phyloP scores from a whole-genome alignment of 2,113 vertebrate genomes.

The Tautogolabrus adspersus region DNA sequence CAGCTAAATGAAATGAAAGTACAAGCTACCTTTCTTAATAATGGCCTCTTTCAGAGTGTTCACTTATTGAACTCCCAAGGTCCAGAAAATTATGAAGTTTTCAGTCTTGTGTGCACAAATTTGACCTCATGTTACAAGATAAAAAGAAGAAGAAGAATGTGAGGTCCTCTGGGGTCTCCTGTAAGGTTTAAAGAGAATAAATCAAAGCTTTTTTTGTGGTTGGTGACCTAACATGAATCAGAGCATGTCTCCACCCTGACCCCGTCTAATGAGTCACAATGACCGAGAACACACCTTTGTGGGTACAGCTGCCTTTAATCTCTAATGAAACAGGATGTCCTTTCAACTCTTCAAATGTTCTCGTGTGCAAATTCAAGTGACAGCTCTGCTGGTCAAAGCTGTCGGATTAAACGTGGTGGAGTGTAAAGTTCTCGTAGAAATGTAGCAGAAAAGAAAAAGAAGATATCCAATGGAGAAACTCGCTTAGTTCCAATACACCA shows the following conservation, averaged over 20 bases:
- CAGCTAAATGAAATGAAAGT: not conserved
- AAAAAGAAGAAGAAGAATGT: not conserved
- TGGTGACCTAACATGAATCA: not conserved
- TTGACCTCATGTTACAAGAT: not conserved
- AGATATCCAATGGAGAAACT: too few species aligned
- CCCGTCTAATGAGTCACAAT: not conserved
- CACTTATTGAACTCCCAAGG: not conserved
- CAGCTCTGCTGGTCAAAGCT: too few species aligned
- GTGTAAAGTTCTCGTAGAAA: too few species aligned
- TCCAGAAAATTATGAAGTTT: not conserved
- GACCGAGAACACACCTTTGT: not conserved
- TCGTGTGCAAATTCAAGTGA: too few species aligned
- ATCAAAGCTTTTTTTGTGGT: not conserved
- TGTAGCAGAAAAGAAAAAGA: too few species aligned
- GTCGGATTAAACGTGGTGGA: too few species aligned
- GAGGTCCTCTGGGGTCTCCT: not conserved
- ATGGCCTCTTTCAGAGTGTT: not conserved
- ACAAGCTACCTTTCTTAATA: too few species aligned
- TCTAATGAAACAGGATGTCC: too few species aligned
- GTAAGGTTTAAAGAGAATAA: not conserved
- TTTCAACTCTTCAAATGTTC: too few species aligned
- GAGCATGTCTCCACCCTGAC: not conserved
- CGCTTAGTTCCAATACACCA: too few species aligned
- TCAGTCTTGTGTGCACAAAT: not conserved
- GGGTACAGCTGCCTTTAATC: too few species aligned